phyloP scores from a whole-genome alignment of 2,888 invertebrate genomes.

The Agrotis ipsilon region DNA sequence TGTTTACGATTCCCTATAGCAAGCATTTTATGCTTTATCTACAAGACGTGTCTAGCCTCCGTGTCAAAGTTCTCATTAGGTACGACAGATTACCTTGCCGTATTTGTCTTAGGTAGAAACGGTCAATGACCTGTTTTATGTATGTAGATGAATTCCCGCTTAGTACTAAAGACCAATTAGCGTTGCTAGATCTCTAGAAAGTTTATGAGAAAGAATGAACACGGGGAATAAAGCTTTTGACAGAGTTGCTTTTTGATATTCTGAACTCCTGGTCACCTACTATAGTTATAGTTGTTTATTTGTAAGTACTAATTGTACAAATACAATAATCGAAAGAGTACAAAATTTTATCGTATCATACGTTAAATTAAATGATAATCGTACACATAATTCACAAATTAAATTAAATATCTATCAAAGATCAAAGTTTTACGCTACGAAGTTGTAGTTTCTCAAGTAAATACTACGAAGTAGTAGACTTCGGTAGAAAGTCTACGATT shows the following conservation, averaged over 20 bases:
- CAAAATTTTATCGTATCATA: background rate
- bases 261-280: background rate
- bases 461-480: no score
- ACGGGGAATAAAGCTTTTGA: background rate
- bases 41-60: conserved; percentile 18
- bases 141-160: background rate
- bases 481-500: background rate
- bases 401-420: no score
- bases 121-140: conserved; percentile 38
- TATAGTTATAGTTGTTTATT: background rate
- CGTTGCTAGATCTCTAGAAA: background rate
- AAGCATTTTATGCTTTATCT: conserved; percentile 14
- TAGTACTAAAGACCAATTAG: background rate
- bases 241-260: background rate
- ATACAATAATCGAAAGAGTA: background rate
- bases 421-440: no score
- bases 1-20: conserved; percentile 6
- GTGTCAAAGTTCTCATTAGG: conserved; percentile 52
- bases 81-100: conserved; percentile 20
- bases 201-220: background rate
- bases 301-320: no score
- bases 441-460: no score
- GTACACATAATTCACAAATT: no score
- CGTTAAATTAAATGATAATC: no score
- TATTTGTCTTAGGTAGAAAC: conserved; percentile 22